Evolutionary conservation across 1,140 invertebrate genomes (phyloP).

Genomic region (Vollenhovia emeryi): DNA sequence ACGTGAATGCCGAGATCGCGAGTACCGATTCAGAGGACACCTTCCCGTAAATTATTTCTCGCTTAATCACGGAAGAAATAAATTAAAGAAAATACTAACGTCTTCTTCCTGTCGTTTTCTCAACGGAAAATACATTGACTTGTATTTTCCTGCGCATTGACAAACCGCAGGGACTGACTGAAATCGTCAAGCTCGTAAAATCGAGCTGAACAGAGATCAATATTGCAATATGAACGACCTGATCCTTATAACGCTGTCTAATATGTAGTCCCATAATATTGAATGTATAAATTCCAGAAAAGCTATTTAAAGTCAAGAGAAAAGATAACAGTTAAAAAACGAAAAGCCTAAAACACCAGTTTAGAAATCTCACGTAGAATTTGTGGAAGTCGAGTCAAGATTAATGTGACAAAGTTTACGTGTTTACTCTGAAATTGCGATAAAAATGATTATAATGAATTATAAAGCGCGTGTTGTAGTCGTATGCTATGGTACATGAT

Average conservation of each 20-base stretch:
- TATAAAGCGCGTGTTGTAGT: constrained; percentile 61
- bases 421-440: constrained; percentile 51
- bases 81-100: background rate
- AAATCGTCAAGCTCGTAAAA: background rate
- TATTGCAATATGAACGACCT: constrained; percentile 57
- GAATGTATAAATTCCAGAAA: constrained; percentile 59
- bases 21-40: constrained; percentile 21
- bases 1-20: constrained; percentile 18
- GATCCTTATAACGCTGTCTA: constrained; percentile 46
- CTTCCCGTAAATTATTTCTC: background rate
- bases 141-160: background rate
- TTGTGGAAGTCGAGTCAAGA: constrained; percentile 48
- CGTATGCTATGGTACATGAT: constrained; percentile 66
- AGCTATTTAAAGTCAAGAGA: constrained; percentile 63
- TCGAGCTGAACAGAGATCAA: constrained; percentile 41
- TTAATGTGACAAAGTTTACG: constrained; percentile 60
- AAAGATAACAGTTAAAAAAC: constrained; percentile 56
- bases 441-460: constrained; percentile 54
- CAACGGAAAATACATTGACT: background rate
- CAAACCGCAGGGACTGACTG: too few species aligned
- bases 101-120: background rate
- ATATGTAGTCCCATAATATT: constrained; percentile 48
- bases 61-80: background rate
- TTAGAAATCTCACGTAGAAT: constrained; percentile 36
- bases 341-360: constrained; percentile 48